Base-by-base conservation (phyloP, 2,113 vertebrate species). In the Emydocephalus ijimae region DNA sequence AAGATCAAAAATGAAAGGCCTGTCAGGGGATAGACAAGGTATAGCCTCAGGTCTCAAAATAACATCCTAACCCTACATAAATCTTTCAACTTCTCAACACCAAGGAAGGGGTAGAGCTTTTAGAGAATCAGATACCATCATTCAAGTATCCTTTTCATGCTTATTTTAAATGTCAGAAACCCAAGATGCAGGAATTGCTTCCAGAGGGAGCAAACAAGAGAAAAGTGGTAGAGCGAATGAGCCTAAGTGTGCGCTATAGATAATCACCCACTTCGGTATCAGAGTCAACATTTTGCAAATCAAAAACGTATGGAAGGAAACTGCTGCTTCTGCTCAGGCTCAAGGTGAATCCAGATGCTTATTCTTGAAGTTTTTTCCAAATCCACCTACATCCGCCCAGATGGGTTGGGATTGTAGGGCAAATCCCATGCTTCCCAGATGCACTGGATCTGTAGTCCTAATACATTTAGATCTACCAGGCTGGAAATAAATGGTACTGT, bases 131-230 rank as follows among this genome's bases (percentile, higher is more conserved):
- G 55, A 11, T 20, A 85, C 74, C 45, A 87, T 34, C n/a, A 3
- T 20, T 56, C 24, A 52, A 74, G 39, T 93, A 87, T 91, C 89
- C 86, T 39, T 87, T 90, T 87, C 89, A 93, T 88, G 61, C 14
- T 59, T 91, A 29, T 93, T 81, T 88, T 39, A 88, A 87, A 74
- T 26, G 86, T 50, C 61, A 81, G 89, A 91, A 93, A 93, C 85
- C 59, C 52, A 81, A 56, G 92, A 88, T 54, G 52, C 26, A 85
- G 86, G 7, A 88, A 91, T 88, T 43, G 29, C 10, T 91, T 91
- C 39, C 4, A 89, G 89, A 88, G 61, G 48, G 20, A 88, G 43
- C 61, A 90, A 90, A 57, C 45, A 81, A 69, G 26, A 81, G 6
- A 48, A 50, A 91, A 81, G 0, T 10, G 29, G 56, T 81, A 87